Conservation (phyloP, 2,888 invertebrate species). For the Nephrocerus scutellatus region DNA sequence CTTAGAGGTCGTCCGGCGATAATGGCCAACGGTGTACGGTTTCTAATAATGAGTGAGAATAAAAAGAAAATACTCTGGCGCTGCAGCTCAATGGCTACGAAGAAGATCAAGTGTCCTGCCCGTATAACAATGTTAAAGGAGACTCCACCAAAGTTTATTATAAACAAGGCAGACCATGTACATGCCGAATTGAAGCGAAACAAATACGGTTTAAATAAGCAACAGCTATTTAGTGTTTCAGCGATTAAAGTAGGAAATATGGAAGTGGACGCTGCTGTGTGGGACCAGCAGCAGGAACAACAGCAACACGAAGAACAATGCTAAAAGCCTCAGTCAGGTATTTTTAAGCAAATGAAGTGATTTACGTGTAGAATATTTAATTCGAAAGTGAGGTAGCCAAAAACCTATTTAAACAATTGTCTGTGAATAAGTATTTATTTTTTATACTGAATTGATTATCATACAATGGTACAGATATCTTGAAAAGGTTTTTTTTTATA, state of each 20-base stretch:
- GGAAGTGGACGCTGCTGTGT: constrained; percentile 27
- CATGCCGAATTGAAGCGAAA: constrained; percentile 46
- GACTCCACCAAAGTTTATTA: constrained; percentile 45
- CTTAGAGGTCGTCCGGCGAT: constrained; percentile 46
- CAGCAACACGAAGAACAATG: constrained; percentile 19
- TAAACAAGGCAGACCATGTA: constrained; percentile 45
- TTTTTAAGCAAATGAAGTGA: too few species aligned
- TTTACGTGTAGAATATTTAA: too few species aligned
- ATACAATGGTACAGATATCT: too few species aligned
- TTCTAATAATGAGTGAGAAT: constrained; percentile 48
- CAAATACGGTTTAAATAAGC: constrained; percentile 42
- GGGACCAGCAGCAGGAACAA: constrained; percentile 1
- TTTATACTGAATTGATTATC: too few species aligned
- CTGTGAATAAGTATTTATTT: too few species aligned
- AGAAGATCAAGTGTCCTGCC: constrained; percentile 47
- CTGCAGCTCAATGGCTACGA: constrained; percentile 48
- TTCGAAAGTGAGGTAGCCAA: not conserved
- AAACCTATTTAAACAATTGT: not conserved
- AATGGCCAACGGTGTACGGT: constrained; percentile 47
- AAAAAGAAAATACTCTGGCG: constrained; percentile 47
- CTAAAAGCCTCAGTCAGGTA: not conserved
- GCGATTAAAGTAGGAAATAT: constrained; percentile 28
- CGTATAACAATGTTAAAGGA: constrained; percentile 47
- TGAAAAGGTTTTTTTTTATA: too few species aligned
- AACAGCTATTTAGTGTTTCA: constrained; percentile 25